phyloP scores from a whole-genome alignment of 2,888 invertebrate species.

The Pandemis cinnamomeana region DNA sequence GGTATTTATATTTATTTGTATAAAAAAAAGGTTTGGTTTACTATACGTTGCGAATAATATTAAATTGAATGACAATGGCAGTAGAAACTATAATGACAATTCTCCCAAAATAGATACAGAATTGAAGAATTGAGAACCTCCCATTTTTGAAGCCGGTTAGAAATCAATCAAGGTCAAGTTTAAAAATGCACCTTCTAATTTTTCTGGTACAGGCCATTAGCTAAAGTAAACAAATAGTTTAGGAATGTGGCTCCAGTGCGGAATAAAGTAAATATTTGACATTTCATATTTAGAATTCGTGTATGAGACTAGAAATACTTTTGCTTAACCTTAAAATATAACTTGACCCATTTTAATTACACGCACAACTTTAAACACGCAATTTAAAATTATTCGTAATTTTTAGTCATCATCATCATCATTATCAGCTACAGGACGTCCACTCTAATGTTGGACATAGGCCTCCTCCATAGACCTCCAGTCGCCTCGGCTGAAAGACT shows the following conservation, averaged over 20 bases:
- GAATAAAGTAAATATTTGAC: constrained; percentile 7
- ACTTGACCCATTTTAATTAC: neutral
- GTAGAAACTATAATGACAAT: neutral
- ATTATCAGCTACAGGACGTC: too few species aligned
- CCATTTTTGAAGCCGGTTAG: neutral
- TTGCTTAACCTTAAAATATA: neutral
- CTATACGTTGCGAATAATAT: too few species aligned
- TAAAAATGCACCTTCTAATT: constrained; percentile 3
- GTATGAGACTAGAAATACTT: neutral
- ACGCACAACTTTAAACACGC: too few species aligned
- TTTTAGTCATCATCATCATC: too few species aligned
- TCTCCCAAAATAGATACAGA: too few species aligned
- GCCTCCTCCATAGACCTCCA: too few species aligned
- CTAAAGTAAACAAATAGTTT: constrained; percentile 15
- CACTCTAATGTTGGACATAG: too few species aligned
- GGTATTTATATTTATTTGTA: neutral
- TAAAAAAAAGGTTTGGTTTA: neutral
- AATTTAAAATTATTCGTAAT: too few species aligned
- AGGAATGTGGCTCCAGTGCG: constrained; percentile 22
- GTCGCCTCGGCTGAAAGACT: too few species aligned
- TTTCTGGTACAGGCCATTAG: constrained; percentile 3
- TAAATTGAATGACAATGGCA: neutral
- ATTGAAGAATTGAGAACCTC: too few species aligned
- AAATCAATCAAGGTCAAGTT: constrained; percentile 4
- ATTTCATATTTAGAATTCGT: neutral